Conservation (phyloP, 2,888 invertebrate genomes). For the Leptarthrus brevirostris region DNA sequence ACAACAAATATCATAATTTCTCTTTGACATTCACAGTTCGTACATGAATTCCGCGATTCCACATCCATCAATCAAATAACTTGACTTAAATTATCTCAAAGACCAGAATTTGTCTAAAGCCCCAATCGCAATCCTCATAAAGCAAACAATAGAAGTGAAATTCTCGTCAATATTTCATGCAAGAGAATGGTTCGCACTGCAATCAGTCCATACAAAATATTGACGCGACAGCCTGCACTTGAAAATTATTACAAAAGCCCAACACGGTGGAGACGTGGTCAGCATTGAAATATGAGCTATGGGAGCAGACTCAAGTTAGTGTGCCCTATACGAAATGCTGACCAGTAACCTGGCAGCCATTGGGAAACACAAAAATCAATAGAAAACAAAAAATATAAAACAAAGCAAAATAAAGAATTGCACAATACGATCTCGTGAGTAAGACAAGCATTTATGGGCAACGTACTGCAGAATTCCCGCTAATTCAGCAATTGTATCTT, state of each 20-base stretch:
- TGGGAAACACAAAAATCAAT: neutral
- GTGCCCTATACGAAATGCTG: neutral
- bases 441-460: neutral
- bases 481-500: constrained; percentile 25
- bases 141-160: too few species aligned
- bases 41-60: too few species aligned
- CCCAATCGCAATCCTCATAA: too few species aligned
- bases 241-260: constrained; percentile 16
- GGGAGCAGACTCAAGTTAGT: neutral
- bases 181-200: neutral
- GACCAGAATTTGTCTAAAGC: too few species aligned
- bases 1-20: too few species aligned
- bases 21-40: too few species aligned
- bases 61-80: too few species aligned
- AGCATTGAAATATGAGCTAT: constrained; percentile 22
- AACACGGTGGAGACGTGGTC: constrained; percentile 3
- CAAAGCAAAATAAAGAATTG: constrained; percentile 1
- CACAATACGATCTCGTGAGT: constrained; percentile 4
- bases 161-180: neutral
- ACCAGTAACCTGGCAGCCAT: neutral
- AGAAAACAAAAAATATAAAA: neutral
- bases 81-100: too few species aligned
- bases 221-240: neutral
- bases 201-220: constrained; percentile 10
- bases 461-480: constrained; percentile 1